phyloP scores from a whole-genome alignment of 2,888 invertebrate species.

The Yponomeuta malinellus region DNA sequence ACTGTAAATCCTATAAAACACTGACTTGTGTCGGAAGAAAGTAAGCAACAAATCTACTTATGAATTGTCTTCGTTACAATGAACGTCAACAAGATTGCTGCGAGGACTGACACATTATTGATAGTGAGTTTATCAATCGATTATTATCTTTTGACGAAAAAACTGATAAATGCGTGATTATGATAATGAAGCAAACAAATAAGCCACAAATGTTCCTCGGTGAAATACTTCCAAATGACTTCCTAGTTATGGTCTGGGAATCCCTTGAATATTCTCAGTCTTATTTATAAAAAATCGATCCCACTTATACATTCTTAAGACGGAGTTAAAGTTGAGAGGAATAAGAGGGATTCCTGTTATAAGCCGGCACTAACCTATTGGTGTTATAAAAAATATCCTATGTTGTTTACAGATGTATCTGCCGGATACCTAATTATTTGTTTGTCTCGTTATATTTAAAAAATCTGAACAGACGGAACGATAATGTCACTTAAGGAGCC shows the following conservation, averaged over 20 bases:
- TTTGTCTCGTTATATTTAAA: too few species aligned
- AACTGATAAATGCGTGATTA: constrained; percentile 16
- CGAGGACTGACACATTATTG: constrained; percentile 14
- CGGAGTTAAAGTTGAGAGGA: too few species aligned
- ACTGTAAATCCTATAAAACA: background rate
- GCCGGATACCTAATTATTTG: too few species aligned
- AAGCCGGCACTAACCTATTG: too few species aligned
- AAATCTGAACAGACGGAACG: too few species aligned
- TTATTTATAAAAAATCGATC: too few species aligned
- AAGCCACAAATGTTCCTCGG: background rate
- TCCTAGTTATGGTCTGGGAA: background rate
- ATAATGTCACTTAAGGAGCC: too few species aligned
- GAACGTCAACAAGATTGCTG: constrained; percentile 11
- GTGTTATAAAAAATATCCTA: too few species aligned
- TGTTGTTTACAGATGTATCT: too few species aligned
- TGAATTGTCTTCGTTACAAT: background rate
- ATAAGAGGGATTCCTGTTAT: too few species aligned
- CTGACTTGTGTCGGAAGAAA: background rate
- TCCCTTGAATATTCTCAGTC: background rate
- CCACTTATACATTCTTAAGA: too few species aligned
- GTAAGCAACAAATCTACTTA: too few species aligned
- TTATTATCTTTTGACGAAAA: constrained; percentile 16
- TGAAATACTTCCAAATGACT: background rate
- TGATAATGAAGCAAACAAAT: constrained; percentile 18
- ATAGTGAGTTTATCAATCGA: constrained; percentile 17